Evolutionary conservation across 2,888 invertebrate genomes (phyloP).

Genomic region (Odontocerum albicorne): DNA sequence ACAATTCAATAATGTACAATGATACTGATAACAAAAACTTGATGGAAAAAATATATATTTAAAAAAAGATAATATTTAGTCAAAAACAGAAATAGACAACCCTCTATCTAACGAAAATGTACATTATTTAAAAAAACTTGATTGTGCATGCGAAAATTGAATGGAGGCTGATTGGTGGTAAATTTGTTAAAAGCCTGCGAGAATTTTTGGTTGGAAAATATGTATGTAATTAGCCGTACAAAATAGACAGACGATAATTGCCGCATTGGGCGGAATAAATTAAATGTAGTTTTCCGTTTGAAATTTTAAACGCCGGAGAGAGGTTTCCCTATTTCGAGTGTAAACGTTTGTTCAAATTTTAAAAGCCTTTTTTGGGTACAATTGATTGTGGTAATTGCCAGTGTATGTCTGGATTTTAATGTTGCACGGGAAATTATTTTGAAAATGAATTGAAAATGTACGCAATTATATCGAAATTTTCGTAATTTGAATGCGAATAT

Average conservation of each 20-base stretch:
- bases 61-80: too few species aligned
- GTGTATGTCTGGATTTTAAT: conserved; percentile 3
- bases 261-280: conserved; percentile 21
- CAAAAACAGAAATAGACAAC: too few species aligned
- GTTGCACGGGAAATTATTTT: neutral
- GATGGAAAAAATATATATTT: too few species aligned
- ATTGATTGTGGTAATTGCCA: conserved; percentile 12
- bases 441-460: too few species aligned
- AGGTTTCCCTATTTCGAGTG: too few species aligned
- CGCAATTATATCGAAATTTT: too few species aligned
- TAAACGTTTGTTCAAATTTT: conserved; percentile 27
- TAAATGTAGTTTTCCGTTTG: conserved; percentile 21
- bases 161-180: conserved; percentile 25
- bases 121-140: neutral
- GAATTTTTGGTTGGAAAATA: conserved; percentile 15
- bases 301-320: neutral
- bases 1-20: too few species aligned
- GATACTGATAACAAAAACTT: too few species aligned
- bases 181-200: conserved; percentile 17
- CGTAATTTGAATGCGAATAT: too few species aligned
- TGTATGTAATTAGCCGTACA: conserved; percentile 17
- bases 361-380: conserved; percentile 9
- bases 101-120: too few species aligned
- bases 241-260: conserved; percentile 17
- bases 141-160: conserved; percentile 23